Evolutionary conservation across 2,113 vertebrate species (phyloP).

Genomic region (Passer montanus): DNA sequence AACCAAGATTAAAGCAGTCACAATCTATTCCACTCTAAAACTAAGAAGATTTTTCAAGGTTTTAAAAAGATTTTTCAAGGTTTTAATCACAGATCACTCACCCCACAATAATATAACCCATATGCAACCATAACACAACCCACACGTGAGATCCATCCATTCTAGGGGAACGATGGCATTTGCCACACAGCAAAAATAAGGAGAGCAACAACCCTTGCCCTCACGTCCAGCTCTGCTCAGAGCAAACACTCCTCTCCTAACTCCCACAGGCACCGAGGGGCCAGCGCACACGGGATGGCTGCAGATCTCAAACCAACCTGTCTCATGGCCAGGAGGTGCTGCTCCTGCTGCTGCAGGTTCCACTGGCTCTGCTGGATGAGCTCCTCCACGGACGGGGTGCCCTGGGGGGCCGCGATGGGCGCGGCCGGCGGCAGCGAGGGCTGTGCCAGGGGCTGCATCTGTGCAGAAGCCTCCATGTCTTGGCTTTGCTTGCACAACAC

Average conservation of each 20-base stretch:
- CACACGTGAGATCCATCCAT: no score
- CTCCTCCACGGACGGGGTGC: slow-evolving; percentile 84
- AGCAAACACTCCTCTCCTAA: not conserved
- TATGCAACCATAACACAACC: not conserved
- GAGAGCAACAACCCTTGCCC: not conserved
- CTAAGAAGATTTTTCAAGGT: not conserved
- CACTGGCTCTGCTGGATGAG: slow-evolving; percentile 96
- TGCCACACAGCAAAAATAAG: not conserved
- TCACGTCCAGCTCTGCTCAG: accelerated
- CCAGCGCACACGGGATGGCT: accelerated
- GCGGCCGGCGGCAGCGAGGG: slow-evolving; percentile 73
- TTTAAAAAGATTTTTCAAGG: not conserved
- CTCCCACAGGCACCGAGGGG: not conserved
- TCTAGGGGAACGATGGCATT: accelerated
- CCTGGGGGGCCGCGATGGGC: slow-evolving; percentile 69
- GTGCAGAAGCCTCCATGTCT: slow-evolving; percentile 73
- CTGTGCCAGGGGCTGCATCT: slow-evolving; percentile 74
- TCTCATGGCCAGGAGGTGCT: slow-evolving; percentile 91
- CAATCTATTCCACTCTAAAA: not conserved
- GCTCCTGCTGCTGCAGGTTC: slow-evolving; percentile 98
- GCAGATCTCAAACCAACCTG: slow-evolving; percentile 76
- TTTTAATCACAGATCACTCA: not conserved
- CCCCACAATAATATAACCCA: not conserved
- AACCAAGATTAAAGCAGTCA: not conserved
- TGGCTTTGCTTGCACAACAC: slow-evolving; percentile 91